phyloP scores from a whole-genome alignment of 2,113 vertebrate genomes.

The Psittacara wagleri region DNA sequence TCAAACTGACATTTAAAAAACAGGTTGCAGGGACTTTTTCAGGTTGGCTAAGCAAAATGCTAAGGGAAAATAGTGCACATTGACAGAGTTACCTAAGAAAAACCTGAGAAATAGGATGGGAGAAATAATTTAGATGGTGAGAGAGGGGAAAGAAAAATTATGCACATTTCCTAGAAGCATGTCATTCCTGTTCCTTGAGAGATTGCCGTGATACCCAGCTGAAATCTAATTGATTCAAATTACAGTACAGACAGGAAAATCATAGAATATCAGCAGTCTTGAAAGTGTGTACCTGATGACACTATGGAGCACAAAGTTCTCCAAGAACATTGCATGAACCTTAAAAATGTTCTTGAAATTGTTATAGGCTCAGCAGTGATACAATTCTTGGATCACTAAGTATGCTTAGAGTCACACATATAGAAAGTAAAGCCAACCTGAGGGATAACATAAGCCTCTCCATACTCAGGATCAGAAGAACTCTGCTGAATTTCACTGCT shows the following conservation, averaged over 20 bases:
- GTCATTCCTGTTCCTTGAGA: not conserved
- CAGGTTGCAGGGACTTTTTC: not conserved
- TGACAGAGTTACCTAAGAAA: not conserved
- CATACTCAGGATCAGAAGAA: not conserved
- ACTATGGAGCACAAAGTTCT: not conserved
- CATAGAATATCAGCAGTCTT: not conserved
- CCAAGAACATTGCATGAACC: not conserved
- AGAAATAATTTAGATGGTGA: not conserved
- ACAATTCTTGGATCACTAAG: not conserved
- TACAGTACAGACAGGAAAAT: not conserved
- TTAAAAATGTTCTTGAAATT: not conserved
- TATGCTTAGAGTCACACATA: not conserved
- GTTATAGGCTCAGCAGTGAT: not conserved
- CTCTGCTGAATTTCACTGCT: not conserved
- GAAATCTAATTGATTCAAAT: not conserved
- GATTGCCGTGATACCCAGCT: not conserved
- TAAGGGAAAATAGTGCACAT: not conserved
- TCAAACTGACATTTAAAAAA: constrained; percentile 38
- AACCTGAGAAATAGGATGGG: not conserved
- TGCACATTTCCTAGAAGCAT: not conserved
- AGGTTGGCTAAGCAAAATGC: not conserved
- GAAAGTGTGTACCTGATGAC: not conserved
- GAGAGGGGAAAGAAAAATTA: not conserved
- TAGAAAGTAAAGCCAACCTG: not conserved
- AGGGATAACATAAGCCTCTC: not conserved